Conservation (phyloP, 2,797 vertebrate genomes). For the Meda fulgida region DNA sequence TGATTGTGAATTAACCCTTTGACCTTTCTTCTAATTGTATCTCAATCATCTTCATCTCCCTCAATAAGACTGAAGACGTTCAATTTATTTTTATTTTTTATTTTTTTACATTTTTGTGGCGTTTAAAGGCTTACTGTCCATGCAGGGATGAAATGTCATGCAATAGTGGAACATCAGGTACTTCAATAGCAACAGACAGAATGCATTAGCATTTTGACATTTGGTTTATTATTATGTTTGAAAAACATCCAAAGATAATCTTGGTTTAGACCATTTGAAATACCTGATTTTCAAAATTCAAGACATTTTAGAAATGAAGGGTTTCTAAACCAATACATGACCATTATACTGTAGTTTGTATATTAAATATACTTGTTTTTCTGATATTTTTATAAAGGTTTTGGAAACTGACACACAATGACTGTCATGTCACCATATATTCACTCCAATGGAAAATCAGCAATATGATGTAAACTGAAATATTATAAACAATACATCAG, state of each 20-base stretch:
- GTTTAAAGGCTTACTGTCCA: slow-evolving; percentile 57
- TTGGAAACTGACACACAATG: slow-evolving; percentile 9
- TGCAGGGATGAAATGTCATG: slow-evolving; percentile 43
- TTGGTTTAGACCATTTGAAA: slow-evolving; percentile 21
- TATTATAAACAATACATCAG: slow-evolving; percentile 11
- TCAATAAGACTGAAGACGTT: background rate
- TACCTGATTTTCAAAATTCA: slow-evolving; percentile 51
- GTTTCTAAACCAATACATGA: slow-evolving; percentile 13
- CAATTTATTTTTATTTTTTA: no score
- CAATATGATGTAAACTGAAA: slow-evolving; percentile 34
- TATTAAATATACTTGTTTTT: background rate
- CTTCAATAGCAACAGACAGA: slow-evolving; percentile 46
- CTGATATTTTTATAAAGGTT: background rate
- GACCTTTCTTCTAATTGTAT: slow-evolving; percentile 36
- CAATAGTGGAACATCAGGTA: slow-evolving; percentile 52
- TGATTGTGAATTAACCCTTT: slow-evolving; percentile 57
- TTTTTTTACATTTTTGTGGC: no score
- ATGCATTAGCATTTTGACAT: slow-evolving; percentile 29
- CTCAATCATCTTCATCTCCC: background rate
- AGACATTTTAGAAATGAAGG: slow-evolving; percentile 17
- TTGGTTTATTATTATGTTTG: slow-evolving; percentile 21
- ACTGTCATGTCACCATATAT: background rate
- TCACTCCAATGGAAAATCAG: slow-evolving; percentile 30
- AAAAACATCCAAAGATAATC: slow-evolving; percentile 4
- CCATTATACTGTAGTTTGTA: background rate